phyloP scores from a whole-genome alignment of 2,797 vertebrate genomes.

The Psittacula derbiana region DNA sequence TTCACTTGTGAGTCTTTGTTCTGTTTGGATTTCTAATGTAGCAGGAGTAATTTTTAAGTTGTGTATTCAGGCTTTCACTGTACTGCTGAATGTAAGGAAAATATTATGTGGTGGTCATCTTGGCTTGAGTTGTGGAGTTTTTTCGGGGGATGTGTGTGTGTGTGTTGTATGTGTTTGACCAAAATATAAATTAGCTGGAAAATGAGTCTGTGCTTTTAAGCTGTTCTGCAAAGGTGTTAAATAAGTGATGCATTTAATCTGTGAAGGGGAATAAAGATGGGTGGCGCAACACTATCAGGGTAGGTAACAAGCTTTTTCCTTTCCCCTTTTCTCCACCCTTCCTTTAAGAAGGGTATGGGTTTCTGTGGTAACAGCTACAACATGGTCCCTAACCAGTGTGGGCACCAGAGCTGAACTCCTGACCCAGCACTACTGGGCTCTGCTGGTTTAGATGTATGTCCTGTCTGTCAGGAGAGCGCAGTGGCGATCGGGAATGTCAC shows the following conservation, averaged over 20 bases:
- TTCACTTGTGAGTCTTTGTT: not conserved
- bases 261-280: not conserved
- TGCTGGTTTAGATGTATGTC: not conserved
- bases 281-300: not conserved
- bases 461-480: not conserved
- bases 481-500: accelerated
- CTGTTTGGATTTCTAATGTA: not conserved
- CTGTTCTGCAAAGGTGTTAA: not conserved
- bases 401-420: not conserved
- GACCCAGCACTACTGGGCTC: too few species aligned
- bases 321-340: not conserved
- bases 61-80: not conserved
- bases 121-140: not conserved
- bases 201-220: not conserved
- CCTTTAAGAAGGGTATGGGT: not conserved
- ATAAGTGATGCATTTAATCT: not conserved
- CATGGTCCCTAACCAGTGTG: not conserved
- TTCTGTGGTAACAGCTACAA: not conserved
- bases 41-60: not conserved
- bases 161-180: not conserved
- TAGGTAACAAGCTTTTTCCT: not conserved
- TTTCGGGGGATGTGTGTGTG: accelerated
- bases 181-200: not conserved
- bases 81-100: not conserved
- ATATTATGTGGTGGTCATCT: not conserved